Base-by-base conservation (phyloP, 92 coral and sea anemone genomes). In the Anthopleura xanthogrammica region DNA sequence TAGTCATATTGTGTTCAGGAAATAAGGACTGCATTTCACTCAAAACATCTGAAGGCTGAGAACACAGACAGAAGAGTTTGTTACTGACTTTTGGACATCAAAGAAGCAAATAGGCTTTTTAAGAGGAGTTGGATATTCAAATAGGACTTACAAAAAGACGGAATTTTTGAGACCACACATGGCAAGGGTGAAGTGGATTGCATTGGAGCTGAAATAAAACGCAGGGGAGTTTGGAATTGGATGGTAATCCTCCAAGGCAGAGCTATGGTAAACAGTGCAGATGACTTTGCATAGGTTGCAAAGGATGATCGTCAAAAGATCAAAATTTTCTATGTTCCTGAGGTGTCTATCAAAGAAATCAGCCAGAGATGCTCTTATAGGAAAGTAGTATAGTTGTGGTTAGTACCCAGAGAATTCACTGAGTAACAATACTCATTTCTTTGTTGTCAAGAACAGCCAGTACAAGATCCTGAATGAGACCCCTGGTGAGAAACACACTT, bases 131-230 rank as follows among this genome's bases (percentile, higher is more conserved):
- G 36, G 36, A 29, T 29, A 29, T 29, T 29, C 36, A 29, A 29
- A 29, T 29, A 29, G 36, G 36, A 29, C 36, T 29, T n/a, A n/a
- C n/a, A n/a, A n/a, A n/a, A n/a, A n/a, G n/a, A n/a, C n/a, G n/a
- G n/a, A n/a, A n/a, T 87, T 76, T 90, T 87, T 75, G 83, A 60
- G 65, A 29, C 12, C 17, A 80, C 92, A 1, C 87, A 89, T 82
- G 92, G 90, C 4, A 88, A 88, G 19, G 89, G 92, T 23, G 72
- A 83, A 12, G 76, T 77, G 11, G 92, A 89, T 72, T 82, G 90
- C 12, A 72, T 86, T 14, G 92, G 92, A 46, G 87, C 83, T 60
- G 90, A 52, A 22, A 84, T 82, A 23, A 89, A 85, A 77, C 48
- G 85, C 10, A 84, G 70, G 36, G 36, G 36, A 57, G 89, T 86